Evolutionary conservation across 2,113 vertebrate species (phyloP), one percentile per base, ranked within the genome.

Genomic region (Lucifuga dentata): DNA sequence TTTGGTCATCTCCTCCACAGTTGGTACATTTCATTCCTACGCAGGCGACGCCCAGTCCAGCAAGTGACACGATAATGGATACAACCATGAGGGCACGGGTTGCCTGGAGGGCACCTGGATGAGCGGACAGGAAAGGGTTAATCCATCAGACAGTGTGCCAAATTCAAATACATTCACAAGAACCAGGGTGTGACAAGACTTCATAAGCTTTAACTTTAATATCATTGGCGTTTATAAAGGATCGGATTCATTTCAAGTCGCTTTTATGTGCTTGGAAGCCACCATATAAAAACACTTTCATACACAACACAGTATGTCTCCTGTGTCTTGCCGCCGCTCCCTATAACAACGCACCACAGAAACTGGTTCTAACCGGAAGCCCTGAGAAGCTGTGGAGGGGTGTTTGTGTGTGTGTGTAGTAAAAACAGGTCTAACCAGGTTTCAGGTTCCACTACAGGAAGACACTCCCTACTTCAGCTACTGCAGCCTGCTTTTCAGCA

Each of bases 11-110:
- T 1, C 93, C 92, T 0, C 93, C 95, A 19, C 95, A 97, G 76
- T 73, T 94, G 2, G 95, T 96, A 83, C 96, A 97, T 66, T 97
- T 97, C 96, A 97, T 97, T 21, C 96, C 96, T 92, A 95, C 95
- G 16, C 80, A 76, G 26, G 94, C 90, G 1, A 91, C 89, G 0
- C 92, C 91, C 57, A 95, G 68, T 21, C 92, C 95, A 0, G 83
- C 63, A 13, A 90, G 33, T 0, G 91, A 78, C 24, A 95, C 61
- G 4, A 97, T 86, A 3, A 95, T 87, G 1, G 92, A 84, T 5
- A 96, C 70, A 5, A 97, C 86, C 95, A 97, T 97, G 36, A 97
- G 92, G 5, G 95, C 95, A 0, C 96, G 91, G 0, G 95, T 95
- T 56, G 95, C 94, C 84, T 97, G 96, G 3, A 94, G 57, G 50